Evolutionary conservation across 2,888 invertebrate genomes (phyloP).

Genomic region (Acanthococcus lagerstroemiae): DNA sequence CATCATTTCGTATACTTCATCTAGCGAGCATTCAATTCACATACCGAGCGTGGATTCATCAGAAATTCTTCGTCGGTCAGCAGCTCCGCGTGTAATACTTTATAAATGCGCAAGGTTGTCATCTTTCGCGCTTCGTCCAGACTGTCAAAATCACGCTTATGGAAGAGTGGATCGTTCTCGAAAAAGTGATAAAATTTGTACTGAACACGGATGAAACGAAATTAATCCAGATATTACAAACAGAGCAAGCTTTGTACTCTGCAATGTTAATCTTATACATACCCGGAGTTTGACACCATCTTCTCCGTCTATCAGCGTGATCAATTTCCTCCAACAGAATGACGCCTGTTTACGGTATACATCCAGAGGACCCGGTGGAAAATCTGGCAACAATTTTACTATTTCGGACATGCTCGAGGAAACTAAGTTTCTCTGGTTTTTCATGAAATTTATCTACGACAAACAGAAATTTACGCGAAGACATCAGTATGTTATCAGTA

Average conservation of each 20-base stretch:
- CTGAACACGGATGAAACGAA: slow-evolving; percentile 41
- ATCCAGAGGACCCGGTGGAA: slow-evolving; percentile 55
- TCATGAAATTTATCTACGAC: no score
- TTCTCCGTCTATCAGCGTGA: slow-evolving; percentile 47
- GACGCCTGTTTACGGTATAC: slow-evolving; percentile 52
- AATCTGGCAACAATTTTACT: slow-evolving; percentile 42
- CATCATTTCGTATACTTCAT: no score
- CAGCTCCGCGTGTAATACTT: slow-evolving; percentile 56
- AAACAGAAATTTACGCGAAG: no score
- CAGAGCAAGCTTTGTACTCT: not conserved
- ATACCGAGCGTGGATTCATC: slow-evolving; percentile 37
- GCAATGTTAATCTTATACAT: slow-evolving; percentile 32
- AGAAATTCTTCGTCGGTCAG: slow-evolving; percentile 48
- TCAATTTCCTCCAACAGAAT: slow-evolving; percentile 58
- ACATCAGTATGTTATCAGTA: no score
- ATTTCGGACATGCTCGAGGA: not conserved
- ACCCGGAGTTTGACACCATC: slow-evolving; percentile 48
- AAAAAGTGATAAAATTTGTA: slow-evolving; percentile 50
- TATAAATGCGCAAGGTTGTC: slow-evolving; percentile 51
- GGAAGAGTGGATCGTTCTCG: slow-evolving; percentile 51
- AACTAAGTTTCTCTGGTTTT: no score
- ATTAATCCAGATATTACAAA: not conserved
- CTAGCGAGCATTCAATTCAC: no score
- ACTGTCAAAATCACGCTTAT: slow-evolving; percentile 45
- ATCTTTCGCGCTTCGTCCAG: slow-evolving; percentile 51